phyloP scores from a whole-genome alignment of 2,113 vertebrate genomes.

The Osmerus eperlanus region DNA sequence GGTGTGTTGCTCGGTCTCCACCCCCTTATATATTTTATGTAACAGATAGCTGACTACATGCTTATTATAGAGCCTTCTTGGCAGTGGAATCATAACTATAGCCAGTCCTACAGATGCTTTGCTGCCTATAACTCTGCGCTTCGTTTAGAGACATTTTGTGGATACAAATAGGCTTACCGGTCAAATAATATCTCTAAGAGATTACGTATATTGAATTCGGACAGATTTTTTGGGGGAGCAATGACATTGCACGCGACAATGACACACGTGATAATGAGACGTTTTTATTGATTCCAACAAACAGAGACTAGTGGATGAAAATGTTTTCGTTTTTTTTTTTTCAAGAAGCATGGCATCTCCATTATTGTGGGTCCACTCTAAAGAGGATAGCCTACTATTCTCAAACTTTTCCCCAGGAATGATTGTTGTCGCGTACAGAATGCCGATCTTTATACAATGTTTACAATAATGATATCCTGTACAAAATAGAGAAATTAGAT shows the following conservation, averaged over 20 bases:
- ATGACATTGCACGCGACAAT: background rate
- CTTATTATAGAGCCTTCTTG: background rate
- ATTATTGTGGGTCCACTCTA: constrained; percentile 41
- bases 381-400: constrained; percentile 48
- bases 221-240: no score
- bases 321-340: constrained; percentile 28
- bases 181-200: no score
- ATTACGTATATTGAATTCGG: background rate
- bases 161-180: no score
- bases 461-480: constrained; percentile 75
- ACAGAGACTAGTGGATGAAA: constrained; percentile 70
- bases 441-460: constrained; percentile 76
- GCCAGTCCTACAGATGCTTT: no score
- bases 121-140: no score
- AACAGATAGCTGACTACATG: constrained; percentile 36
- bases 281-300: constrained; percentile 78
- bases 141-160: no score
- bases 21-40: constrained; percentile 35
- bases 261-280: constrained; percentile 61
- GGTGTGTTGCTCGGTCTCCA: no score
- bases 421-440: constrained; percentile 75
- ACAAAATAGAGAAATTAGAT: constrained; percentile 74
- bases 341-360: constrained; percentile 60
- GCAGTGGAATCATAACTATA: background rate
- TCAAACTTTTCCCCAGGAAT: constrained; percentile 44